A percentile compares a stretch with the other conserved stretches of the same genome.
Evolutionary conservation across 2,888 invertebrate species (phyloP).

Genomic region (Papilio protenor): DNA sequence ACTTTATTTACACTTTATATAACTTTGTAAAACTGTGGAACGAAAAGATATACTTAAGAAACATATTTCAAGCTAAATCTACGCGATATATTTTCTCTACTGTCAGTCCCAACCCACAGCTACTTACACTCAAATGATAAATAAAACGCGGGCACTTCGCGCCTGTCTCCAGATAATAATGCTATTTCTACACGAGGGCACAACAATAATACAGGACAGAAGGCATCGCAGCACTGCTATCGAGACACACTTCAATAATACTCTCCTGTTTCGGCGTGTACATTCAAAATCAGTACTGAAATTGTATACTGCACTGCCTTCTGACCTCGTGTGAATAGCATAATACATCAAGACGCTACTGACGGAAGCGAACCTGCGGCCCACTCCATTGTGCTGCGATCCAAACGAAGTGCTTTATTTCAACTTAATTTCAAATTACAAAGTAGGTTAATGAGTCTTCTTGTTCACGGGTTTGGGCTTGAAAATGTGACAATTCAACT

Average conservation of each 20-base stretch:
- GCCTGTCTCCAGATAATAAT: constrained; percentile 26
- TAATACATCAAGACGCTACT: constrained; percentile 10
- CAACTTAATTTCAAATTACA: constrained; percentile 19
- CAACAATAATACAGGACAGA: neutral
- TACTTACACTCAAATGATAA: constrained; percentile 28
- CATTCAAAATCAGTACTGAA: neutral
- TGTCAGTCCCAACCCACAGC: constrained; percentile 9
- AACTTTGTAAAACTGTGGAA: neutral
- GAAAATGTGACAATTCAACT: neutral
- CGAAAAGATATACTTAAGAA: neutral
- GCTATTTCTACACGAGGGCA: neutral
- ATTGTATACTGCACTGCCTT: neutral
- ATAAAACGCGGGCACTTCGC: constrained; percentile 31
- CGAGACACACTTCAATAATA: neutral
- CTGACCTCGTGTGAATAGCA: neutral
- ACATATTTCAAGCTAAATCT: neutral
- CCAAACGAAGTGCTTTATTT: constrained; percentile 27
- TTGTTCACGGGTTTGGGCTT: neutral
- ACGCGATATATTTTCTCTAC: neutral
- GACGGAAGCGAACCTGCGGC: constrained; percentile 21
- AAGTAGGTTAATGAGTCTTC: constrained; percentile 39
- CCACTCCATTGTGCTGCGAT: constrained; percentile 13
- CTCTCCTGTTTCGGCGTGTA: neutral
- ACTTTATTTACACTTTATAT: neutral
- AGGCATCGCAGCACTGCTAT: neutral